phyloP scores from a whole-genome alignment of 2,113 vertebrate species.

The Antigone vipio region DNA sequence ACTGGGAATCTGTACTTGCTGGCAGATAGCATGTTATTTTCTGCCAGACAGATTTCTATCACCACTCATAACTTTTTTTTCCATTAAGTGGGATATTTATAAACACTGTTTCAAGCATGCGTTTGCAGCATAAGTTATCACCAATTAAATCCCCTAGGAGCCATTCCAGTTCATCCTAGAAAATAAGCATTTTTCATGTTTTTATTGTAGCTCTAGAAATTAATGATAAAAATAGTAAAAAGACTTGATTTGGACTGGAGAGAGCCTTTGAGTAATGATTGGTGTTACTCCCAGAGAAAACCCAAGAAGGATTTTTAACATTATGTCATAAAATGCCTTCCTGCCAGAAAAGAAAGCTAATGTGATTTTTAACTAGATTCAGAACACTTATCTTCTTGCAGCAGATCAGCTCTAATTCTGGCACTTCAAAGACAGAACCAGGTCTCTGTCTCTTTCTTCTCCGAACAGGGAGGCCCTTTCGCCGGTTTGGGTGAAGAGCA shows the following conservation, averaged over 20 bases:
- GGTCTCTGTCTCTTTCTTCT: neutral
- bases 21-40: neutral
- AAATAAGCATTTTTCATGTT: neutral
- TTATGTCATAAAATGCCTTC: neutral
- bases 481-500: neutral
- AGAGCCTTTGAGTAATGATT: neutral
- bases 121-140: slow-evolving; percentile 16
- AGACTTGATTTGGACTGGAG: neutral
- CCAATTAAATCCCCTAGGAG: neutral
- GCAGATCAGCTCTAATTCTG: neutral
- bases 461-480: neutral
- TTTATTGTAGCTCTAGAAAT: neutral
- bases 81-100: slow-evolving; percentile 41
- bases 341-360: neutral
- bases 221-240: neutral
- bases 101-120: slow-evolving; percentile 7
- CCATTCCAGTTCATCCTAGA: neutral
- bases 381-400: neutral
- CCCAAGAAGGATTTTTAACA: neutral
- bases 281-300: neutral
- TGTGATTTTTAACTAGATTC: neutral
- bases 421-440: neutral
- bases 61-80: neutral
- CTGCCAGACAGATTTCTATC: slow-evolving; percentile 40
- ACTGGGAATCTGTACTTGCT: slow-evolving; percentile 17